These are phyloP conservation scores for Diabrotica virgifera DNA, from an alignment of 1,140 invertebrate genomes.

Conservation along the genomic window DNA sequence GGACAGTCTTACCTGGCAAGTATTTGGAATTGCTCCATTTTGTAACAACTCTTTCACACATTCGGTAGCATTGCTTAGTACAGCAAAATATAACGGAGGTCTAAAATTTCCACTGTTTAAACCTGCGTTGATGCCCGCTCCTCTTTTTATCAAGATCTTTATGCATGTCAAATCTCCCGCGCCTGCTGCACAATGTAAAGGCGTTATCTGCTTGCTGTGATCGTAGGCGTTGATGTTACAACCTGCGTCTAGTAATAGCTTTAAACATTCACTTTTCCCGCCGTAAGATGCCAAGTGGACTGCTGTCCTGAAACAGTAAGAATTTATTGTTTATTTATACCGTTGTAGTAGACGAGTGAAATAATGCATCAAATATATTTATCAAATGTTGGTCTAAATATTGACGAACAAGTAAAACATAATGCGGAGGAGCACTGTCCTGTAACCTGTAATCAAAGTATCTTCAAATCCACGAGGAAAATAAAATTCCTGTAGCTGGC, in stretches of 20 bases:
- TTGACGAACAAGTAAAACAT: too few species aligned
- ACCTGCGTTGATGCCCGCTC: constrained; percentile 72
- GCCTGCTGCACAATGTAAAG: constrained; percentile 73
- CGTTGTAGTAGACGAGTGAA: neutral
- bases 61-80: constrained; percentile 63
- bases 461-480: too few species aligned
- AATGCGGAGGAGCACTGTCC: too few species aligned
- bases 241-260: constrained; percentile 61
- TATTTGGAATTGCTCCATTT: constrained; percentile 71
- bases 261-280: constrained; percentile 63
- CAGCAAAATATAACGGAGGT: constrained; percentile 72
- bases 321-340: neutral
- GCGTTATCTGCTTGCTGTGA: constrained; percentile 61
- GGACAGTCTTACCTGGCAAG: constrained; percentile 60
- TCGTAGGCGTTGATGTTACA: constrained; percentile 69
- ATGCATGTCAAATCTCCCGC: constrained; percentile 58
- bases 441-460: too few species aligned
- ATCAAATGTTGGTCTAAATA: too few species aligned
- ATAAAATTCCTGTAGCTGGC: too few species aligned
- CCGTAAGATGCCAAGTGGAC: constrained; percentile 74
- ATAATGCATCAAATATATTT: neutral
- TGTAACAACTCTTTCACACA: constrained; percentile 67
- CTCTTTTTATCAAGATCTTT: constrained; percentile 59
- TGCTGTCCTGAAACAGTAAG: constrained; percentile 58
- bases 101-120: constrained; percentile 53